Base-by-base conservation (phyloP, 1,140 invertebrate species). In the Octopus bimaculoides region DNA sequence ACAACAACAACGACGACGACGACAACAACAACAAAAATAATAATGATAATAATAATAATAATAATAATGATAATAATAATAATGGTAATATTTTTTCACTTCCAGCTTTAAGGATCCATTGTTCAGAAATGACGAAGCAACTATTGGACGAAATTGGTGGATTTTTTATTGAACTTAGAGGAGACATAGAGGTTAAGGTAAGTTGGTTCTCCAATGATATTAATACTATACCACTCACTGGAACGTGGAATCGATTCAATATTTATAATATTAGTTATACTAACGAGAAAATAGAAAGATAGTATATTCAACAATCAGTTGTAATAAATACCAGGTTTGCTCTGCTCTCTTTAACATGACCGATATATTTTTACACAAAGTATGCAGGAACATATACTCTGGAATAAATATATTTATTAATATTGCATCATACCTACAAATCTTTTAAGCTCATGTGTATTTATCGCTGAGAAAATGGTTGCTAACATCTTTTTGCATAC, bases 51-150 rank as follows among this genome's bases (percentile, higher is more conserved):
- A 12, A 61, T 61, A 12, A 9, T 12, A 61, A 61, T 61, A 61
- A 61, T 12, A 12, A 9, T 12, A 61, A 12, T 61, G 4, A 61
- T 61, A 61, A 17, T 9, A 12, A 61, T 61, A 12, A 9, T 12
- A 61, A 61, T 61, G 17, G 0, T 61, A 12, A 61, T 17, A 17
- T 17, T 71, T 71, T 17, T 52, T 75, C 80, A 73, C 77, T 91
- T 85, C 78, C 87, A 96, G 95, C 96, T 0, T 89, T 96, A 80
- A 94, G 94, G 89, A 96, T 97, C 85, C 96, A 97, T 89, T 96
- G 96, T 81, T 96, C 95, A 83, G 91, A 93, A 82, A 94, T 96
- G 86, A 95, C 96, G 91, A 96, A 96, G 83, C 92, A 93, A 78
- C 93, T 94, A 1, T 87, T 97, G 78, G 95, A 96, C 83, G 92